Evolutionary conservation across 2,888 invertebrate species (phyloP).

Genomic region (Brachyptera putata): DNA sequence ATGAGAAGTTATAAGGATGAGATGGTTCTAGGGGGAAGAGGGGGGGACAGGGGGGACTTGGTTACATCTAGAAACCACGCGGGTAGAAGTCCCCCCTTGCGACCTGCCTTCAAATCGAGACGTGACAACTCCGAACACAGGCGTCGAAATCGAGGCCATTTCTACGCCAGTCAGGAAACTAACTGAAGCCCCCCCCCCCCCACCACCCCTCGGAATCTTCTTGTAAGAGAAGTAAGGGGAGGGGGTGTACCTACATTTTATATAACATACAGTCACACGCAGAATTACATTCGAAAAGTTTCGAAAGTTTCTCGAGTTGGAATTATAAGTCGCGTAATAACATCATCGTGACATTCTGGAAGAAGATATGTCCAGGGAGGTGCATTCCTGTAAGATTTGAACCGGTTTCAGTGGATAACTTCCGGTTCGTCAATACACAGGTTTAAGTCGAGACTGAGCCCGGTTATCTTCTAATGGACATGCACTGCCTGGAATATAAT

Average conservation of each 20-base stretch:
- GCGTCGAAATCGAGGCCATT: conserved; percentile 32
- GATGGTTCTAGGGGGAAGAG: no score
- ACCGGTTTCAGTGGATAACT: no score
- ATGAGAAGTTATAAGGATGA: conserved; percentile 33
- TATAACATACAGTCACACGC: not conserved
- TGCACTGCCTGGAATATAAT: no score
- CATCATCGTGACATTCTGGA: no score
- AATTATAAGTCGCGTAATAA: no score
- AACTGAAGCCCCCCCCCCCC: conserved; percentile 25
- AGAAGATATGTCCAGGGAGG: no score
- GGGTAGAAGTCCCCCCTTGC: conserved; percentile 30
- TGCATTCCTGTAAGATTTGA: no score
- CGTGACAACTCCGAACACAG: conserved; percentile 33
- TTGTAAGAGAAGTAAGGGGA: not conserved
- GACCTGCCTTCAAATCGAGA: conserved; percentile 33
- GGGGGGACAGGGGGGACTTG: no score
- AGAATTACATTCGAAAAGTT: not conserved
- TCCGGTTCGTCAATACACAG: no score
- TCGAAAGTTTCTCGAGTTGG: no score
- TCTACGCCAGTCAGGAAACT: conserved; percentile 33
- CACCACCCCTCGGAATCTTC: conserved; percentile 7
- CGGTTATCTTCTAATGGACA: no score
- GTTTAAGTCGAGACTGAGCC: no score
- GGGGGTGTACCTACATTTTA: conserved; percentile 3
- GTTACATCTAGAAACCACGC: conserved; percentile 29